Percentiles rank a stretch among this genome's conserved stretches.
These are phyloP conservation scores for Syrphus vitripennis DNA, from an alignment of 2,888 invertebrate species.

Conservation along the genomic window DNA sequence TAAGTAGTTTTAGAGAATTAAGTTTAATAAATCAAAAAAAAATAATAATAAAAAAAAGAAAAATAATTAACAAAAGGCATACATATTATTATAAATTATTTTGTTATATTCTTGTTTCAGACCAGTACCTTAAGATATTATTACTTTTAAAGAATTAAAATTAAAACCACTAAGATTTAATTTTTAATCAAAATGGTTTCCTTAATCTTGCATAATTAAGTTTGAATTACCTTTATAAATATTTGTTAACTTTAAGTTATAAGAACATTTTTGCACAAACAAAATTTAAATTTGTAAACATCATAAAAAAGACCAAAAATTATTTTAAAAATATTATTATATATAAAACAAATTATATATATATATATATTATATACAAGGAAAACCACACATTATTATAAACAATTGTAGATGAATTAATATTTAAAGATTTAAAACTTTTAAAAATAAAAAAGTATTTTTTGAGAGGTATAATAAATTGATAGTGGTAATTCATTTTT, in stretches of 20 bases:
- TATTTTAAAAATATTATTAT: slow-evolving; percentile 55
- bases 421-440: slow-evolving; percentile 53
- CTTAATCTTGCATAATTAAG: slow-evolving; percentile 26
- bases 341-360: slow-evolving; percentile 17
- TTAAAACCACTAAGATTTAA: slow-evolving; percentile 41
- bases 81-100: slow-evolving; percentile 11
- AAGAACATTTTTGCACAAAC: slow-evolving; percentile 10
- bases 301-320: slow-evolving; percentile 63
- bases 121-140: slow-evolving; percentile 67
- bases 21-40: slow-evolving; percentile 35
- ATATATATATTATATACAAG: slow-evolving; percentile 64
- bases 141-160: slow-evolving; percentile 15
- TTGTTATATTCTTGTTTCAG: slow-evolving; percentile 39
- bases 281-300: slow-evolving; percentile 40
- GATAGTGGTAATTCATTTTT: neutral
- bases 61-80: slow-evolving; percentile 10
- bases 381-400: slow-evolving; percentile 52
- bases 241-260: slow-evolving; percentile 5
- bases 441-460: slow-evolving; percentile 15
- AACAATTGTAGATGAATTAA: slow-evolving; percentile 61
- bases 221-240: slow-evolving; percentile 18
- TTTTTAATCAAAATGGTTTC: slow-evolving; percentile 64
- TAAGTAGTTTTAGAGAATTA: slow-evolving; percentile 68
- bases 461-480: slow-evolving; percentile 39
- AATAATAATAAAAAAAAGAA: neutral